Evolutionary conservation across 1,140 invertebrate genomes (phyloP).

Genomic region (Drosophila murphyi): DNA sequence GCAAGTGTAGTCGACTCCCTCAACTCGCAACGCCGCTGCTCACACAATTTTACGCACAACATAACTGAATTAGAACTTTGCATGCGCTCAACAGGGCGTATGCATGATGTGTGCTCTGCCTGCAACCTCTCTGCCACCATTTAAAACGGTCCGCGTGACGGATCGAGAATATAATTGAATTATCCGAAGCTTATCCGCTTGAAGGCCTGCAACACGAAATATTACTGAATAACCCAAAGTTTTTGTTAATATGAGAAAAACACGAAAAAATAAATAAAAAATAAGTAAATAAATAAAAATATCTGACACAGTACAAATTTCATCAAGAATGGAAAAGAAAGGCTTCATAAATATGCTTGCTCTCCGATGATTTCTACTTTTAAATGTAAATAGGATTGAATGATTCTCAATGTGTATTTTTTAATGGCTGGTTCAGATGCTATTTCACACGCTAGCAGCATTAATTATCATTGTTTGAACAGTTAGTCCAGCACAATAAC

Average conservation of each 20-base stretch:
- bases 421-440: not conserved
- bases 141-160: not conserved
- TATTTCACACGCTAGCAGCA: not conserved
- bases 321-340: too few species aligned
- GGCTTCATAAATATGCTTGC: too few species aligned
- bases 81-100: constrained; percentile 55
- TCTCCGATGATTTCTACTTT: not conserved
- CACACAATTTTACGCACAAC: constrained; percentile 24
- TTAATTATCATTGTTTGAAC: not conserved
- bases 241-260: too few species aligned
- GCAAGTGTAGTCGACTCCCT: constrained; percentile 36
- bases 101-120: constrained; percentile 43
- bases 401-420: not conserved
- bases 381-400: not conserved
- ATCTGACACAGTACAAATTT: too few species aligned
- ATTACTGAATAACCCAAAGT: too few species aligned
- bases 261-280: too few species aligned
- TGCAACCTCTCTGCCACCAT: not conserved
- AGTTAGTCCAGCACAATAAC: not conserved
- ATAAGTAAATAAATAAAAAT: too few species aligned
- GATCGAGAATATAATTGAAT: not conserved
- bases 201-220: too few species aligned
- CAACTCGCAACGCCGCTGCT: constrained; percentile 7
- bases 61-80: constrained; percentile 65
- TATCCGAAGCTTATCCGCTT: constrained; percentile 4